These are phyloP conservation scores for Heliothis virescens DNA, from an alignment of 1,140 invertebrate species.

Conservation along the genomic window DNA sequence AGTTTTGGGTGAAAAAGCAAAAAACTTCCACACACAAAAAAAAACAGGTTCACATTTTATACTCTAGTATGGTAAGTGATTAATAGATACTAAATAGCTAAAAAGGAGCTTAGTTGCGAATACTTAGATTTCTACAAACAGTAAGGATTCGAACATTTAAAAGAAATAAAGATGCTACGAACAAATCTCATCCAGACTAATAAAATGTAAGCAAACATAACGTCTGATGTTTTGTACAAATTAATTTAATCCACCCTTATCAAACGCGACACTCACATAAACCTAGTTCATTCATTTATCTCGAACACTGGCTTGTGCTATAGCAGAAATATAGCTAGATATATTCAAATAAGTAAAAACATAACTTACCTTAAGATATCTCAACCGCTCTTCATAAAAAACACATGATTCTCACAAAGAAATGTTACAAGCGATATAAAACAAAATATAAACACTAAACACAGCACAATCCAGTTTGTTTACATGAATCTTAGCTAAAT, in stretches of 20 bases:
- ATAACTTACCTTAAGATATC: constrained; percentile 55
- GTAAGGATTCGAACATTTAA: too few species aligned
- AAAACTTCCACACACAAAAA: too few species aligned
- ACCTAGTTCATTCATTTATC: constrained; percentile 10
- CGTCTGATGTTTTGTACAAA: too few species aligned
- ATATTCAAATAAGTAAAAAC: constrained; percentile 44
- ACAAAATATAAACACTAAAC: constrained; percentile 35
- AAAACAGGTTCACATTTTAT: too few species aligned
- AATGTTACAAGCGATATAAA: constrained; percentile 2
- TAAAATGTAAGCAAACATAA: too few species aligned
- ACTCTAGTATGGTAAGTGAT: too few species aligned
- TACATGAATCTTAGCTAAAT: constrained; percentile 76
- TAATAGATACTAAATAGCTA: too few species aligned
- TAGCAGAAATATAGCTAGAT: constrained; percentile 20
- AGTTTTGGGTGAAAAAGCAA: too few species aligned
- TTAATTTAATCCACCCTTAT: neutral
- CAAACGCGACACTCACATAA: neutral
- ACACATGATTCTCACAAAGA: constrained; percentile 12
- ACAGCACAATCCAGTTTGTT: constrained; percentile 72
- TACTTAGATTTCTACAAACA: too few species aligned
- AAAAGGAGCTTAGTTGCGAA: too few species aligned
- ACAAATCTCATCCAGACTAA: too few species aligned
- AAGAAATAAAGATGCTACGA: too few species aligned
- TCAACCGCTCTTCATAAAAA: constrained; percentile 34
- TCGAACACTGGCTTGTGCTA: neutral